These are phyloP conservation scores for Carcinoscorpius rotundicauda DNA, from an alignment of 1,140 invertebrate genomes.

Conservation along the genomic window DNA sequence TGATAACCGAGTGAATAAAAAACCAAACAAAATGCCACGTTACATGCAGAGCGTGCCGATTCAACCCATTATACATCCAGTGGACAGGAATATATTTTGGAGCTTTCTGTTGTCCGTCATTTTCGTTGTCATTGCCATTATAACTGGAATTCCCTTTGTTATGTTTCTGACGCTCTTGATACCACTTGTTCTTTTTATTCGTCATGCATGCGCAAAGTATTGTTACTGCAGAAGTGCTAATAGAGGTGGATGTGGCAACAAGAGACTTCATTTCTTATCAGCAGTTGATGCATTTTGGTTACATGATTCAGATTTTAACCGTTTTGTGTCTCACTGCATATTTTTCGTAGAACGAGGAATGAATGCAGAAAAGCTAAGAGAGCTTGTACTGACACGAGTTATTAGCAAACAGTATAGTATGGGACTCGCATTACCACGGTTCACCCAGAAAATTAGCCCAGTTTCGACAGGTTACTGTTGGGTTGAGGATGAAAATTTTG, in stretches of 20 bases:
- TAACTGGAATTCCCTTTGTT: constrained; percentile 29
- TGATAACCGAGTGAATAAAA: too few species aligned
- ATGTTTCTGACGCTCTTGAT: constrained; percentile 25
- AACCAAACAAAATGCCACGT: constrained; percentile 2
- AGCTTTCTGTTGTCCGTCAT: constrained; percentile 31
- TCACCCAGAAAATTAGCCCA: constrained; percentile 35
- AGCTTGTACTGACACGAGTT: constrained; percentile 37
- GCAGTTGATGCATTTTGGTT: constrained; percentile 38
- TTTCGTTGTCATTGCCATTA: constrained; percentile 32
- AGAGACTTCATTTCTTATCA: constrained; percentile 26
- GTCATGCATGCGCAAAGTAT: constrained; percentile 25
- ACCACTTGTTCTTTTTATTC: constrained; percentile 28
- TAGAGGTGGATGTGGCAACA: constrained; percentile 6
- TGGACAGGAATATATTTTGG: constrained; percentile 35
- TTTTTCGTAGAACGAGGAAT: constrained; percentile 39
- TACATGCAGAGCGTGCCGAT: constrained; percentile 14
- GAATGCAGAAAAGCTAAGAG: constrained; percentile 33
- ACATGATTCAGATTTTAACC: constrained; percentile 29
- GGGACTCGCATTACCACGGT: constrained; percentile 35
- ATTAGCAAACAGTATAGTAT: constrained; percentile 29
- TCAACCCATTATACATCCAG: constrained; percentile 29
- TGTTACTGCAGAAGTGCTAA: constrained; percentile 25
- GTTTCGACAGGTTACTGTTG: constrained; percentile 38
- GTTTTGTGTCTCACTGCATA: constrained; percentile 38
- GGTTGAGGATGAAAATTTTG: constrained; percentile 39